These are phyloP conservation scores for Muscicapa adusta DNA, from an alignment of 2,113 vertebrate species.

Conservation along the genomic window DNA sequence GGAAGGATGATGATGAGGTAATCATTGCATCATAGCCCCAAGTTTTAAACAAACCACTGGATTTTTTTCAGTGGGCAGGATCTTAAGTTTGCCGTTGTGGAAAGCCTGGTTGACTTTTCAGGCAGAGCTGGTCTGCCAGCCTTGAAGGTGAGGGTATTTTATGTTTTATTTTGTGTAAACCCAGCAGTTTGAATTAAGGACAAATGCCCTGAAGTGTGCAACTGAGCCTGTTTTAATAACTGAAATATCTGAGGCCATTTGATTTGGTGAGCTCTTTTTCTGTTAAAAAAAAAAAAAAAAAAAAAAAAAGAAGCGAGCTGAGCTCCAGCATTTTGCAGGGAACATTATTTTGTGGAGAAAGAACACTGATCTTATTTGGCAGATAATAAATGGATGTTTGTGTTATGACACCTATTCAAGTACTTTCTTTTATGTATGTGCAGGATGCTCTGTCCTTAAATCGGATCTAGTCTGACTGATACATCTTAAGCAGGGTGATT, in stretches of 20 bases:
- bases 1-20: background rate
- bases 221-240: background rate
- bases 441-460: conserved; percentile 28
- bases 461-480: conserved; percentile 8
- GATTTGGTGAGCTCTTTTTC: background rate
- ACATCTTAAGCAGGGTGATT: conserved; percentile 26
- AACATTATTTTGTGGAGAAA: background rate
- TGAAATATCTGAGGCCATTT: background rate
- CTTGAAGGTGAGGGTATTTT: background rate
- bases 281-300: background rate
- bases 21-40: accelerated
- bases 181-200: background rate
- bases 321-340: background rate
- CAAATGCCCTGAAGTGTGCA: background rate
- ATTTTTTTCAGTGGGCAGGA: background rate
- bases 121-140: too few species aligned
- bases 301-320: background rate
- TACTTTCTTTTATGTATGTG: conserved; percentile 1
- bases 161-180: background rate
- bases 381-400: conserved; percentile 48
- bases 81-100: background rate
- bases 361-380: conserved; percentile 41
- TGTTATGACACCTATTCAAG: background rate
- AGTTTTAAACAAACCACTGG: background rate
- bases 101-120: too few species aligned